Evolutionary conservation across 2,888 invertebrate species (phyloP), one percentile per base, ranked within the genome.

Genomic region (Conistra vaccinii): DNA sequence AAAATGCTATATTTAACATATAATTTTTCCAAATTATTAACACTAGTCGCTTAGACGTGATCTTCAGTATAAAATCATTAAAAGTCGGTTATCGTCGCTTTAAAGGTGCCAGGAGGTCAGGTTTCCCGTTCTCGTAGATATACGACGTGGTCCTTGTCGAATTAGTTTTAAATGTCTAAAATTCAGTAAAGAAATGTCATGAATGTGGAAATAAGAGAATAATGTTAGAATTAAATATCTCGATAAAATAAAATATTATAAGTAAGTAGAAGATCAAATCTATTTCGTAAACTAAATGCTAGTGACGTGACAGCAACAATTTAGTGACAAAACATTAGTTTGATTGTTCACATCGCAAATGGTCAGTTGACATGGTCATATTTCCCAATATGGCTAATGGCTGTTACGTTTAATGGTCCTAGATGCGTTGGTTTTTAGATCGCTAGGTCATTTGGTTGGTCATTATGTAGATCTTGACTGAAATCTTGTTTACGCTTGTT

Each of bases 351-450:
- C 72, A 55, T 76, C 68, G 55, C 83, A 85, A 85, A 71, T 78
- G 68, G 67, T 63, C 81, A 69, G 61, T 73, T 80, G 74, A 77
- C 83, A 73, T 83, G 74, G 78, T 29, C 65, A 69, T 61, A 42
- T 77, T 69, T 57, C 51, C 26, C 65, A 67, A 78, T 71, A 39
- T 14, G 20, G 57, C 57, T 81, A 81, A 81, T 83, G 67, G 26
- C 45, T 69, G 68, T 60, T 66, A 83, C 75, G 71, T 85, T 76
- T 61, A 82, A 84, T 76, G 65, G 53, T 69, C 26, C 32, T 62
- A 73, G 78, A 80, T 76, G 65, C 76, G 65, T 82, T 60, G 69
- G 57, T 69, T 82, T 84, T 66, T 82, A 68, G 79, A 68, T 73
- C 79, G 79, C 62, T 69, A 69, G 69, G 62, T 69, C 72, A 75